Conservation (phyloP, 64 coral and sea anemone genomes). For the Actinia equina region DNA sequence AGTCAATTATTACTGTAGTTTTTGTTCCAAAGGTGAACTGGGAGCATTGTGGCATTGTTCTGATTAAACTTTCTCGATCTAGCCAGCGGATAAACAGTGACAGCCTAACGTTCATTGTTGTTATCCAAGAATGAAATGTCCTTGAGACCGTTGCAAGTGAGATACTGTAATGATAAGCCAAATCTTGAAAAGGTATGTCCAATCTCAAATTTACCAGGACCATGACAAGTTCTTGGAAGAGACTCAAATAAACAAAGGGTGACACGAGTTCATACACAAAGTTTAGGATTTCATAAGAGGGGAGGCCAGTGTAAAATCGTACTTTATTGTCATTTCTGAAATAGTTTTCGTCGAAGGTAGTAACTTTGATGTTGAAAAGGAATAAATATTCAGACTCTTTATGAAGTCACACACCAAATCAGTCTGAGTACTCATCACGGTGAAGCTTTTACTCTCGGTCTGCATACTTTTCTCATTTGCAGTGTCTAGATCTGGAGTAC, state of each 20-base stretch:
- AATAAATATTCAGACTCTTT: slow-evolving; percentile 44
- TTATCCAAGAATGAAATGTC: no score
- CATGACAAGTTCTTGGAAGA: slow-evolving; percentile 35
- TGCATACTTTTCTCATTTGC: neutral
- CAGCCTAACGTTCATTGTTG: no score
- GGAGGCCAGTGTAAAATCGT: slow-evolving; percentile 37
- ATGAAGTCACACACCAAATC: neutral
- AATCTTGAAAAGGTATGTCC: slow-evolving; percentile 16
- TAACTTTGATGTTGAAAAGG: neutral
- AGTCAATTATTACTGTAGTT: no score
- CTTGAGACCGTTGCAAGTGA: no score
- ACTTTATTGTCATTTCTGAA: slow-evolving; percentile 32
- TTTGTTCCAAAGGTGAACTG: no score
- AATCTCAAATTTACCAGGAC: slow-evolving; percentile 35
- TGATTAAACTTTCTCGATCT: no score
- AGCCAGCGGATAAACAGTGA: no score
- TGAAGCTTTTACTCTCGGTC: neutral
- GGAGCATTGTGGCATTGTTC: no score
- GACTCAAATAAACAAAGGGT: slow-evolving; percentile 34
- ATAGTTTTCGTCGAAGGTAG: slow-evolving; percentile 35
- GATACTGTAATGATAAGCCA: slow-evolving; percentile 6
- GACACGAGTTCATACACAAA: slow-evolving; percentile 29
- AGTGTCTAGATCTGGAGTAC: neutral
- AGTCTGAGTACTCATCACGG: neutral
- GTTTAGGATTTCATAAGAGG: slow-evolving; percentile 10